Conservation (phyloP, 2,113 vertebrate genomes). For the Naja naja region DNA sequence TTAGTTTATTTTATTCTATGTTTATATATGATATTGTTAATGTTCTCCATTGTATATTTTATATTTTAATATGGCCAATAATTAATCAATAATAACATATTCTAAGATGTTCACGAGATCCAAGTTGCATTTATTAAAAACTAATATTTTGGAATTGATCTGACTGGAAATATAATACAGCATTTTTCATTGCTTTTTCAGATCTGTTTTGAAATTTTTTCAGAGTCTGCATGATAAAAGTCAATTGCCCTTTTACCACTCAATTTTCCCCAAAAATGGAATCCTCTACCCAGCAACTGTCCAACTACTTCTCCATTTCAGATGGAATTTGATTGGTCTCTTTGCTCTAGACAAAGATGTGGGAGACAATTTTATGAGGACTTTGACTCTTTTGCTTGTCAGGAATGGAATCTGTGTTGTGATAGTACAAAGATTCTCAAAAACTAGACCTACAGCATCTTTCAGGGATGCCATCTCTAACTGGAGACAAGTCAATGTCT, state of each 20-base stretch:
- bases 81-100: no score
- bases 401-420: neutral
- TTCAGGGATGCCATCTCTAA: no score
- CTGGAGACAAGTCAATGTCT: neutral
- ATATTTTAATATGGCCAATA: no score
- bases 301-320: neutral
- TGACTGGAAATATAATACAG: neutral
- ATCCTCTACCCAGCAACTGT: neutral
- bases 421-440: no score
- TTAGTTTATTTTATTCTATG: no score
- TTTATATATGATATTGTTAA: no score
- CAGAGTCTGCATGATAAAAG: neutral
- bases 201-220: neutral
- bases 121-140: neutral
- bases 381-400: neutral
- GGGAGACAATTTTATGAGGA: neutral
- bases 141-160: neutral
- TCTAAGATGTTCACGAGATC: neutral
- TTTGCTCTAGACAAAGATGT: neutral
- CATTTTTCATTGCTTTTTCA: neutral
- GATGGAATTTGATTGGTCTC: neutral
- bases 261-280: neutral
- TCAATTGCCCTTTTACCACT: neutral
- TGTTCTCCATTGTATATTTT: no score
- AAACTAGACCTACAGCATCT: no score